Percentiles rank a stretch among this genome's conserved stretches.
Conservation (phyloP, 30 jellyfish, hydroid and myxozoan species). For the Turritopsis dohrnii region DNA sequence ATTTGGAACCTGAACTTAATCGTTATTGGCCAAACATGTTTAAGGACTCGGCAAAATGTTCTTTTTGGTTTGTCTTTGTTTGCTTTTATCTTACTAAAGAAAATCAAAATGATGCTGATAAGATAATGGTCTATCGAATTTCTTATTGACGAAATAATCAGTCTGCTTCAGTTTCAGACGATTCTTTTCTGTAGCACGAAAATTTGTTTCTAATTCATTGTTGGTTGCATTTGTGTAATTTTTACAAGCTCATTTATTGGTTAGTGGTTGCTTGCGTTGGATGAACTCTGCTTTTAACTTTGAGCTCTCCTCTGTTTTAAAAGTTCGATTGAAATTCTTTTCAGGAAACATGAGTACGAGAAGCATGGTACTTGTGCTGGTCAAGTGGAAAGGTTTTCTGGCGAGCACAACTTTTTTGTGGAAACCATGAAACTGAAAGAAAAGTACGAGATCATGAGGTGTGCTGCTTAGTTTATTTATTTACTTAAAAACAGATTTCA, state of each 20-base stretch:
- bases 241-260: too few relatives aligned
- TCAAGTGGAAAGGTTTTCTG: constrained; percentile 54
- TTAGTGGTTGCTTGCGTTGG: too few relatives aligned
- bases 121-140: too few relatives aligned
- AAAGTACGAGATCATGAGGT: constrained; percentile 64
- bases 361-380: constrained; percentile 99
- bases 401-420: constrained; percentile 67
- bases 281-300: too few relatives aligned
- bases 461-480: not conserved
- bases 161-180: too few relatives aligned
- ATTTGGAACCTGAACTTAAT: constrained; percentile 40
- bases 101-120: too few relatives aligned
- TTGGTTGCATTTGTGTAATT: too few relatives aligned
- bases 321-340: too few relatives aligned
- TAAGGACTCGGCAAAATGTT: constrained; percentile 46
- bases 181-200: too few relatives aligned
- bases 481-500: not conserved
- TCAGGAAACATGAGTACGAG: constrained; percentile 94
- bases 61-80: constrained; percentile 54
- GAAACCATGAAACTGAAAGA: constrained; percentile 52
- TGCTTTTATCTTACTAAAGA: not conserved
- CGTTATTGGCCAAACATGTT: constrained; percentile 66
- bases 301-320: too few relatives aligned
- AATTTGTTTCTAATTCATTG: too few relatives aligned
- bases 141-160: too few relatives aligned